Conservation (phyloP, 35 echinoderm and acorn worm genomes). For the Apostichopus parvimensis region DNA sequence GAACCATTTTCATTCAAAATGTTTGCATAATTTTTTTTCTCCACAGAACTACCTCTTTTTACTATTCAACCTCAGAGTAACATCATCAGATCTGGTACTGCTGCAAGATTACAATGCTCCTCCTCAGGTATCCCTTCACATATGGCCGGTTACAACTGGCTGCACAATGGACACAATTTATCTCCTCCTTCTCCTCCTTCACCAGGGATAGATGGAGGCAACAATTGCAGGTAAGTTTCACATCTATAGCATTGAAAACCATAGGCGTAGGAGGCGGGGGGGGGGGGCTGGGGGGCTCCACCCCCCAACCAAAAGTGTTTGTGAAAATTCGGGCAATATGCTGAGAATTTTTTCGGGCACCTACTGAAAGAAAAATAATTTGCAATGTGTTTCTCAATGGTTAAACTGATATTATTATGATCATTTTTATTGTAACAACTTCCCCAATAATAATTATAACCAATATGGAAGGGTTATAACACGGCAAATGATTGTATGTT, state of each 20-base stretch:
- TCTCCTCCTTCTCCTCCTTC: neutral
- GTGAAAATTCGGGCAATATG: too few relatives aligned
- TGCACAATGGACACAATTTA: conserved; percentile 21
- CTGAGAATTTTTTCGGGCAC: neutral
- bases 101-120: conserved; percentile 15
- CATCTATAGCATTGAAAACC: neutral
- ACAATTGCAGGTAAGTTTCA: neutral
- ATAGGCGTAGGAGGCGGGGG: too few relatives aligned
- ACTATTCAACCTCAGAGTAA: conserved; percentile 45
- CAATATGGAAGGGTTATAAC: too few relatives aligned
- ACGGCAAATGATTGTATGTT: too few relatives aligned
- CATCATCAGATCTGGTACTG: conserved; percentile 25
- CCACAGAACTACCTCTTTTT: conserved; percentile 43
- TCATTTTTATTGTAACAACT: too few relatives aligned
- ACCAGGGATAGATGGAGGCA: neutral
- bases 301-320: too few relatives aligned
- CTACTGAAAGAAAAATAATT: too few relatives aligned
- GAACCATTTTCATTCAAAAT: neutral
- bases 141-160: conserved; percentile 1
- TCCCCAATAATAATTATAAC: too few relatives aligned
- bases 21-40: neutral
- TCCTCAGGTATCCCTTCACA: conserved; percentile 18
- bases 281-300: too few relatives aligned
- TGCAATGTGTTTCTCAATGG: too few relatives aligned
- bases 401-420: too few relatives aligned